Base-by-base conservation (phyloP, 2,888 invertebrate species). In the Drosophila gaucha region DNA sequence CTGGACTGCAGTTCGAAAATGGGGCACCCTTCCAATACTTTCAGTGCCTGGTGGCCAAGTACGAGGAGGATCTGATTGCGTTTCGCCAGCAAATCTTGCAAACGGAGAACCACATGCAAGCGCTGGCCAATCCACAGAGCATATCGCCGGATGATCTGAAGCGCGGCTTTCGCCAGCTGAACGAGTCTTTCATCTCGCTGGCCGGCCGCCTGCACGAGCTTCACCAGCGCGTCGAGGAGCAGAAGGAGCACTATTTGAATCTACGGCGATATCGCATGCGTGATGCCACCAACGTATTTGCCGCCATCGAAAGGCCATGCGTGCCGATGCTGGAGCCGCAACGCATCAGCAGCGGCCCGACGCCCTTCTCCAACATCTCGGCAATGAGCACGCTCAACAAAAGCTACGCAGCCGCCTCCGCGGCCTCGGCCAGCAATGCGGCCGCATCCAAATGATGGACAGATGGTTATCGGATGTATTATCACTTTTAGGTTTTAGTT, bases 151-250 rank as follows among this genome's bases (percentile, higher is more conserved):
- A 95, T 90, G 97, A 97, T 91, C 90, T 97, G 66, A 94, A 96
- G 9, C 92, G 95, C 55, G 95, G 97, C 16, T 95, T 98, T 92
- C 94, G 94, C 30, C 94, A 96, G 86, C 94, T 97, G 82, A 96
- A 97, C 90, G 97, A 97, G 90, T 96, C 96, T 2, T 94, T 97
- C 82, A 95, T 98, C 30, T 96, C 96, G 0, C 91, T 98, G 59
- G 97, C 97, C n/a, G 97, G 97, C 0, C 94, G 96, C 35, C 92
- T 97, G 33, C 97, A 97, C 86, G 95, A 95, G 4, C 94, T 96
- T 1, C 97, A 98, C 87, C 93, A 93, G 55, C 94, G 94, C 82
- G 92, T 97, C 0, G 96, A 97, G 88, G 93, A 94, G 1, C 96
- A 96, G 87, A 97, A 97, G 91, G 96, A 97, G 60, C 95, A 96